Conservation (phyloP, 2,113 vertebrate species). For the Thomomys bottae region DNA sequence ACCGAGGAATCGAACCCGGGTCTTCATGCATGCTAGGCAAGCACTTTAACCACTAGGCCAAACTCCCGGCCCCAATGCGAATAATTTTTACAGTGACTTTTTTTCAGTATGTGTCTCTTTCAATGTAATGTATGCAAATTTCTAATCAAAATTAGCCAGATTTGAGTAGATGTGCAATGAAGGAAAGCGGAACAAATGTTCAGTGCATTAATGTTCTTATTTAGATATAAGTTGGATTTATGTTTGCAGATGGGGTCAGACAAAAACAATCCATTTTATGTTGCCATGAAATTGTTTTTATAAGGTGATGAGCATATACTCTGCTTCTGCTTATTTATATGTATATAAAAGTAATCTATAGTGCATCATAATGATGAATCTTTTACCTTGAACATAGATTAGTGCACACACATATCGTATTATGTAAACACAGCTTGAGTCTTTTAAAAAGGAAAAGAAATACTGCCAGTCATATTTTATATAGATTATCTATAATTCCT, state of each 20-base stretch:
- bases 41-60: too few species aligned
- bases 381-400: constrained; percentile 5
- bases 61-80: constrained; percentile 16
- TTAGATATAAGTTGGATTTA: constrained; percentile 31
- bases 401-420: not conserved
- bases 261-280: not conserved
- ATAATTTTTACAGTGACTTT: constrained; percentile 14
- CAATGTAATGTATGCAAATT: constrained; percentile 42
- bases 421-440: not conserved
- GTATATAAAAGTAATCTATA: not conserved
- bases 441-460: constrained; percentile 8
- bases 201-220: constrained; percentile 30
- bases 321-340: not conserved
- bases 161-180: constrained; percentile 42
- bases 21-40: too few species aligned
- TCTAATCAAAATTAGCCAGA: constrained; percentile 61
- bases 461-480: not conserved
- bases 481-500: not conserved
- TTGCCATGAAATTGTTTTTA: not conserved
- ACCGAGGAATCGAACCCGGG: too few species aligned
- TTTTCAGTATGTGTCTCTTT: not conserved
- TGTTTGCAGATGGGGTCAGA: constrained; percentile 1
- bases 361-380: not conserved
- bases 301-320: not conserved
- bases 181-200: constrained; percentile 28